Evolutionary conservation across 2,113 vertebrate species (phyloP), one percentile per base, ranked within the genome.

Genomic region (Xenus cinereus): DNA sequence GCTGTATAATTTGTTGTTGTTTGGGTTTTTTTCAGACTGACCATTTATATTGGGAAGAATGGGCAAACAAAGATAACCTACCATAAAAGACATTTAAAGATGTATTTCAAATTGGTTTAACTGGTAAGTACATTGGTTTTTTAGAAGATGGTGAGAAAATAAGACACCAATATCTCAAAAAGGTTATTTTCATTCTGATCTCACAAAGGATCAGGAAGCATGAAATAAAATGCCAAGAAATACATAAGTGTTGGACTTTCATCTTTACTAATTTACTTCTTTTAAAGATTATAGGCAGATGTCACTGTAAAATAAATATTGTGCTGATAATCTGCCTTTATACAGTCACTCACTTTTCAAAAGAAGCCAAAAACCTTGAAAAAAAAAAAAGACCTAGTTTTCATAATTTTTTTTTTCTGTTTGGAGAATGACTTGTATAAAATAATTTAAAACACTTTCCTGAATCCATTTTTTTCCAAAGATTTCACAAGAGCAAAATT

Each of bases 301-400:
- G 1, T 2, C 11, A 62, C 28, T 71, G 20, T 35, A 41, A 84
- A 32, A 71, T 50, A 84, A 76, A 56, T 4, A 0, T 8, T 39
- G 14, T 43, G 10, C 12, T 63, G 22, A 26, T 35, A 51, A 63
- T 21, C 19, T 32, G 19, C 8, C 17, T 75, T 37, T 43, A 63
- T 27, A 48, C 2, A 5, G 48, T 46, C 6, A 80, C 5, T 3
- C 7, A 63, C 39, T 28, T 71, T 56, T 53, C 33, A 76, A 18
- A 86, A 88, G 41, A 68, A 41, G 3, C 0, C 1, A 57, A 4
- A 54, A n/a, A 68, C 7, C 6, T 24, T 89, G 30, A 32, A 72
- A 48, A 84, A 71, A 1, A 22, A 46, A 72, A 60, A 22, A 35
- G 1, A 3, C 4, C 1, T 41, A 10, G 0, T 9, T 69, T 54